Evolutionary conservation across 1,140 invertebrate genomes (phyloP), one percentile per base, ranked within the genome.

Genomic region (Bursaphelenchus mucronatus): DNA sequence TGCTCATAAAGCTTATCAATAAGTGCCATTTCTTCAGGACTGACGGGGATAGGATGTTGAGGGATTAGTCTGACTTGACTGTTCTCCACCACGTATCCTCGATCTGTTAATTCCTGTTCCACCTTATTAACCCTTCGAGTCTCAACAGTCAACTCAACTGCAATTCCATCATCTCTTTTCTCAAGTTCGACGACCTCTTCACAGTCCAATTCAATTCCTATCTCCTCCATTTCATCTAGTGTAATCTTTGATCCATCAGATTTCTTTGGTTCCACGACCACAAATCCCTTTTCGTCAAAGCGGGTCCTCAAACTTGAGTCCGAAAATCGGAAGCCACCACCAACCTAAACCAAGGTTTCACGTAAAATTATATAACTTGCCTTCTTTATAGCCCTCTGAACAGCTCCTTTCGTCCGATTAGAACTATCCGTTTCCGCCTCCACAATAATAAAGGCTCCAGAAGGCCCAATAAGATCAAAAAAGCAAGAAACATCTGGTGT

Each of bases 131-230:
- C 0, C 21, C 64, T 64, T 30, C 63, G 58, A 6, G 63, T 21
- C 11, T 71, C 64, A 49, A 63, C 76, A 9, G 65, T 44, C 5
- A 79, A 19, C 49, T 77, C 74, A 52, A 68, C 76, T 46, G 63
- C 70, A n/a, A 41, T 8, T 52, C 47, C 64, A 45, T 64, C 58
- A 1, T 39, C 50, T 43, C 17, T 46, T 19, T 54, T 66, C 3
- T 76, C 63, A 10, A 47, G 61, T 50, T 64, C 76, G 19, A 74
- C 62, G 11, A 76, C 54, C 45, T 77, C 74, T 63, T 77, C 75
- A 46, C 71, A 79, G 45, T 77, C 75, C 11, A 79, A 53, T 52
- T 77, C 76, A 10, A 77, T 75, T 7, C 59, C 75, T 7, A 74
- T 50, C 59, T 77, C 75, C 63, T 77, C 76, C 40, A 78, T 68